phyloP scores from a whole-genome alignment of 2,888 invertebrate species.

The Lycaena phlaeas region DNA sequence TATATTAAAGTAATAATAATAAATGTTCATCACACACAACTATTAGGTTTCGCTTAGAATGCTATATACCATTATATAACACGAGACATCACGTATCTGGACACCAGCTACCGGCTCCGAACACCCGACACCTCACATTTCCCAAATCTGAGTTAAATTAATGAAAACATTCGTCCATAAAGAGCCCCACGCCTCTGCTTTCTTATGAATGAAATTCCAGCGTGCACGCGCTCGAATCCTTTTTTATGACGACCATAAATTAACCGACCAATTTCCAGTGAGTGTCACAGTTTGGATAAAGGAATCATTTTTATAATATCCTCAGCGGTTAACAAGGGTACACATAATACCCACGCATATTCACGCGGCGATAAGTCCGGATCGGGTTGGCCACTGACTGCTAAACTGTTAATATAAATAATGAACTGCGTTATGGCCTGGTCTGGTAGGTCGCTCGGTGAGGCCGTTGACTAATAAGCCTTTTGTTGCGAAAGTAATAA shows the following conservation, averaged over 20 bases:
- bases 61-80: background rate
- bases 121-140: constrained; percentile 55
- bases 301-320: constrained; percentile 73
- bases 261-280: constrained; percentile 68
- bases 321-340: constrained; percentile 70
- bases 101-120: constrained; percentile 39
- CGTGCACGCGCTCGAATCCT: constrained; percentile 63
- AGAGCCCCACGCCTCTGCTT: constrained; percentile 71
- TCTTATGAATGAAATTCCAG: constrained; percentile 75
- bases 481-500: constrained; percentile 51
- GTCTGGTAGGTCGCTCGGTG: constrained; percentile 60
- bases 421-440: constrained; percentile 68
- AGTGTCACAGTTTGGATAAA: constrained; percentile 70
- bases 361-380: constrained; percentile 67
- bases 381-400: constrained; percentile 61
- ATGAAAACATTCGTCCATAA: constrained; percentile 72
- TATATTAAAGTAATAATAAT: no score
- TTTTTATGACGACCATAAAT: constrained; percentile 70
- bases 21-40: no score
- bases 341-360: constrained; percentile 72
- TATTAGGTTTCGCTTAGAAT: constrained; percentile 17
- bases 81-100: constrained; percentile 29
- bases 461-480: constrained; percentile 63
- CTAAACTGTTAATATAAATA: constrained; percentile 74
- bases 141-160: constrained; percentile 62